Percentiles rank a stretch among this genome's conserved stretches.
Conservation (phyloP, 2,797 vertebrate genomes). For the Oreortyx pictus region DNA sequence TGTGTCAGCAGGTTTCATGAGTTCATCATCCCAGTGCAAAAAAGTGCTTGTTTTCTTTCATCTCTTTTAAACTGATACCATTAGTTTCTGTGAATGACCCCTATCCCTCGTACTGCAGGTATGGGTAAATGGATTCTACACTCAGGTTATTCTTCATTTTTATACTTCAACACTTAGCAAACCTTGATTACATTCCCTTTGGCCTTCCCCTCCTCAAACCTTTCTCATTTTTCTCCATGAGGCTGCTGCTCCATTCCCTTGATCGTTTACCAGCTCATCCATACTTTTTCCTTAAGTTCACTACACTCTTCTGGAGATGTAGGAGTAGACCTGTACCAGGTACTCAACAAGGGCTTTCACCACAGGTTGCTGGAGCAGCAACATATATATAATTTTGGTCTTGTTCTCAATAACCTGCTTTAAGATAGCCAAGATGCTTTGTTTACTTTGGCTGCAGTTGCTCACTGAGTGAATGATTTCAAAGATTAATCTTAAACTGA, state of each 20-base stretch:
- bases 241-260: not conserved
- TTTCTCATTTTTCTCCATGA: not conserved
- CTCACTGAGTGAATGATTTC: not conserved
- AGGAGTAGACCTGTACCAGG: not conserved
- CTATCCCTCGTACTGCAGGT: not conserved
- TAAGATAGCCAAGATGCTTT: not conserved
- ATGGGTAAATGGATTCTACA: not conserved
- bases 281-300: not conserved
- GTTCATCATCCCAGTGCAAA: not conserved
- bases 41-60: rapidly evolving
- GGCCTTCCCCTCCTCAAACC: not conserved
- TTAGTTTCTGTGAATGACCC: not conserved
- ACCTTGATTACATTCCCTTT: not conserved
- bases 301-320: not conserved
- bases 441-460: not conserved
- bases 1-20: not conserved
- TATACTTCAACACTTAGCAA: not conserved
- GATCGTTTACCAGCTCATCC: rapidly evolving
- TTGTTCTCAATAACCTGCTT: not conserved
- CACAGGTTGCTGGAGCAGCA: not conserved
- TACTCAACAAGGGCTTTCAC: not conserved
- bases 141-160: not conserved
- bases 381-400: not conserved
- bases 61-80: not conserved
- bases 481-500: not conserved